Percentiles rank a stretch among this genome's conserved stretches.
Conservation (phyloP, 2,888 invertebrate genomes). For the Cataglyphis altisquamis region DNA sequence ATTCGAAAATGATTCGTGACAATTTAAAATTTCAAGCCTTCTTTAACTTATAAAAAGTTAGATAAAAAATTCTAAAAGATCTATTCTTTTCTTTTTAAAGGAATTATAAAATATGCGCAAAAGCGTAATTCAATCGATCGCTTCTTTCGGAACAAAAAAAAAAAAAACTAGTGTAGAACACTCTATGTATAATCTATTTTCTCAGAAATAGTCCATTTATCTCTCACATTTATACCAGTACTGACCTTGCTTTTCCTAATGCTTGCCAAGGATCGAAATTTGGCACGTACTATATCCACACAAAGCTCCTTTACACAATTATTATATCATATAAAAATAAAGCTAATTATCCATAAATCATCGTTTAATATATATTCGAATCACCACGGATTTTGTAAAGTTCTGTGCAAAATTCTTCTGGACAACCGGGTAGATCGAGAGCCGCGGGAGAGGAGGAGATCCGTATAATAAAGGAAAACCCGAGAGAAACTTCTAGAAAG, state of each 20-base stretch:
- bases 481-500: not conserved
- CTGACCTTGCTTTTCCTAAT: not conserved
- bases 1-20: not conserved
- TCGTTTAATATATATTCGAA: slow-evolving; percentile 9
- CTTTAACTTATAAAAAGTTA: not conserved
- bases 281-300: not conserved
- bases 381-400: not conserved
- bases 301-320: not conserved
- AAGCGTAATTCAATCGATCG: not conserved
- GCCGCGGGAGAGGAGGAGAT: not conserved
- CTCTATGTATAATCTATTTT: not conserved
- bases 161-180: not conserved
- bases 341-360: not conserved
- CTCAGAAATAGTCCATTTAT: not conserved
- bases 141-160: not conserved
- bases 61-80: not conserved
- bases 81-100: not conserved
- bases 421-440: not conserved
- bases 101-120: not conserved
- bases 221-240: not conserved
- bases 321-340: slow-evolving; percentile 5
- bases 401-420: not conserved
- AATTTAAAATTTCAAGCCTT: not conserved
- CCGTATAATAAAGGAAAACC: not conserved
- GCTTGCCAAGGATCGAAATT: slow-evolving; percentile 10